These are phyloP conservation scores for Jordanella pulchra DNA, from an alignment of 2,797 vertebrate genomes.

Conservation along the genomic window DNA sequence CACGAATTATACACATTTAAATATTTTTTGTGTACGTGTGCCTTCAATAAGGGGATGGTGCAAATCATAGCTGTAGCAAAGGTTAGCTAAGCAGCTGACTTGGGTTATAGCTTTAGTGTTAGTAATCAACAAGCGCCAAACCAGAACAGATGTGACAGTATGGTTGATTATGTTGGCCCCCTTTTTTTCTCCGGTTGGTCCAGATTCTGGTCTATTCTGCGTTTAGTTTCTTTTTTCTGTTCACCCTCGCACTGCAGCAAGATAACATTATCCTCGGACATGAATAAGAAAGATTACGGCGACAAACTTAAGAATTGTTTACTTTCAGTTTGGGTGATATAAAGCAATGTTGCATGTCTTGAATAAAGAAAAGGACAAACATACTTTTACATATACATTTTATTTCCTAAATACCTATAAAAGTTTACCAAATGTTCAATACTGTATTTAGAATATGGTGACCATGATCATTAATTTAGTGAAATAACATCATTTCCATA, in stretches of 20 bases:
- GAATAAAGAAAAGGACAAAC: no score
- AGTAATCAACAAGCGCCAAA: constrained; percentile 57
- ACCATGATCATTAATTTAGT: neutral
- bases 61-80: constrained; percentile 37
- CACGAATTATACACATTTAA: accelerated
- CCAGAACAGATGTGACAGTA: neutral
- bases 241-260: neutral
- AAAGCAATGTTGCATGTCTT: neutral
- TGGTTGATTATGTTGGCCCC: neutral
- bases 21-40: no score
- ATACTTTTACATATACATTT: no score
- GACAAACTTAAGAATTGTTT: neutral
- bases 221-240: neutral
- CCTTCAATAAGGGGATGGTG: neutral
- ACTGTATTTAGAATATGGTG: neutral
- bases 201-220: neutral
- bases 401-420: neutral
- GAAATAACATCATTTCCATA: no score
- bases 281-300: no score
- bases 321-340: neutral
- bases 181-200: neutral
- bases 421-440: neutral
- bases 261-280: neutral
- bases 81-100: constrained; percentile 20
- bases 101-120: no score